Base-by-base conservation (phyloP, 1,140 invertebrate species). In the Drosophila chauvacae region DNA sequence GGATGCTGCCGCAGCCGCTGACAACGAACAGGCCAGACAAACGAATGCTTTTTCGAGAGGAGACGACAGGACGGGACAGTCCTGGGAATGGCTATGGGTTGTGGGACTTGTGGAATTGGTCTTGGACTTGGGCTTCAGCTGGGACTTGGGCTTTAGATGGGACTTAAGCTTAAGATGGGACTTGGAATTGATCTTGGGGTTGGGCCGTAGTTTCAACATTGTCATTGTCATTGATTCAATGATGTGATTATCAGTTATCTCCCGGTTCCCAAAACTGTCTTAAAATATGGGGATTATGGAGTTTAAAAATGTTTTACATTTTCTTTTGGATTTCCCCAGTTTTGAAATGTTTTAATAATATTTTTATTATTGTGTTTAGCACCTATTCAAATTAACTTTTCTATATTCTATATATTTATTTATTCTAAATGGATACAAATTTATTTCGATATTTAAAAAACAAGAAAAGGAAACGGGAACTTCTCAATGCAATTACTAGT, bases 1-100 rank as follows among this genome's bases (percentile, higher is more conserved):
- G 85, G 85, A 88, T 88, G 85, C 85, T 88, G 85, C 85, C 85
- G 85, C 85, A 72, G 45, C 81, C 77, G 48, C 77, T 90, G 85
- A 88, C 85, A 88, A 90, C 86, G 77, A 75, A 81, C 85, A 85
- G 85, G 71, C 57, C 57, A 81, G 84, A 81, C 83, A 88, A 71
- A 78, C 65, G 68, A 61, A 80, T 64, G 84, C 85, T 85, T 87
- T 87, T 87, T 83, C 69, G 84, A 80, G 71, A 56, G 65, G 73
- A 62, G 64, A 71, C 41, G 71, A 56, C 62, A 68, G 59, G 75
- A 74, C 50, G 23, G 41, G 63, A 69, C 66, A 70, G 63, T 60
- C 75, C 55, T 78, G 76, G 76, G 76, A 72, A 62, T 70, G 76
- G 23, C 13, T 35, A 20, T 41, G 20, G 30, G 61, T 13, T 57